A percentile compares a stretch with the other conserved stretches of the same genome.
These are phyloP conservation scores for Oppia nitens DNA, from an alignment of 1,140 invertebrate species.

Conservation along the genomic window DNA sequence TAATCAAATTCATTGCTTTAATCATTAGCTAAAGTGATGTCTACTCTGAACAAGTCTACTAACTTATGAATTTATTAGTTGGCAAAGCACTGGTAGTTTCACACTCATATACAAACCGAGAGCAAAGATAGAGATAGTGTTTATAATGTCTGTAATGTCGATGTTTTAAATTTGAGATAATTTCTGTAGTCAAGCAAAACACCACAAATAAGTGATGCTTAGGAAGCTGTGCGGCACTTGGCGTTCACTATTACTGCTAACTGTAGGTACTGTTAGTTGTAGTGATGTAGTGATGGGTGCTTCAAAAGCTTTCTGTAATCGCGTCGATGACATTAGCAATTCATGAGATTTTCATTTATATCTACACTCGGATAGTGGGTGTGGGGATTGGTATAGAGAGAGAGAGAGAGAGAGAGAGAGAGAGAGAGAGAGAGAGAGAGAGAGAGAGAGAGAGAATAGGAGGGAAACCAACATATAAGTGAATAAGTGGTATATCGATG, in stretches of 20 bases:
- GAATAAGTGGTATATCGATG: background rate
- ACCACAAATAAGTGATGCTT: background rate
- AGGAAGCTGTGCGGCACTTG: too few species aligned
- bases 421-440: background rate
- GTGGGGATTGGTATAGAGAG: background rate
- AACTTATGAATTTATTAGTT: too few species aligned
- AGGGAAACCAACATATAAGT: too few species aligned
- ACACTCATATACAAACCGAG: background rate
- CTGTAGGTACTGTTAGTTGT: too few species aligned
- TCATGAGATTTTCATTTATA: background rate
- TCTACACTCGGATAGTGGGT: background rate
- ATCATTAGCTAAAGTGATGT: background rate
- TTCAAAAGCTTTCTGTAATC: background rate
- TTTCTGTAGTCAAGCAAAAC: background rate
- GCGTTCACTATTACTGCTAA: too few species aligned
- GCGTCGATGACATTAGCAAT: background rate
- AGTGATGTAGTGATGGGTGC: background rate
- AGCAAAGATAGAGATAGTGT: too few species aligned
- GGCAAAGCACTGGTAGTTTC: too few species aligned
- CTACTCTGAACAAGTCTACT: background rate
- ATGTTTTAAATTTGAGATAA: background rate
- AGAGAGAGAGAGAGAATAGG: background rate
- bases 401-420: background rate
- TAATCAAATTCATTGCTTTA: background rate
- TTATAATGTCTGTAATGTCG: background rate